Evolutionary conservation across 2,888 invertebrate species (phyloP).

Genomic region (Cheiracanthium punctorium): DNA sequence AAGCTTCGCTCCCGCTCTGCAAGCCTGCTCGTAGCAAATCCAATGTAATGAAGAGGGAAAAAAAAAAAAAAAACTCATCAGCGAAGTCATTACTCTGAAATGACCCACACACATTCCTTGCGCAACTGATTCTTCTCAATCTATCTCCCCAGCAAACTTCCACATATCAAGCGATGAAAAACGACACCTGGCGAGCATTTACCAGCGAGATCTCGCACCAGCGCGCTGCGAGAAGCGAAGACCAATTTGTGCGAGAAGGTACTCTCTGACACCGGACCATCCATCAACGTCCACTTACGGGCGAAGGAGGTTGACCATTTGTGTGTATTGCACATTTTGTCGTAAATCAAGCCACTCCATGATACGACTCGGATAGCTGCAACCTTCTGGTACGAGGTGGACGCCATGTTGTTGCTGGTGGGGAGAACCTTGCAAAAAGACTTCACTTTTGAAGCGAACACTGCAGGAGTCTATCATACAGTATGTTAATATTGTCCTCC

Average conservation of each 20-base stretch:
- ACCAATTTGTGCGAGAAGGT: constrained; percentile 41
- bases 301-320: constrained; percentile 56
- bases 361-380: constrained; percentile 22
- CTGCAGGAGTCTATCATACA: too few relatives aligned
- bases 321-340: constrained; percentile 60
- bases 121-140: neutral
- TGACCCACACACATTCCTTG: neutral
- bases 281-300: constrained; percentile 54
- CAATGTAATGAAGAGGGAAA: too few relatives aligned
- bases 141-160: neutral
- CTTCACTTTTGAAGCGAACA: too few relatives aligned
- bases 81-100: neutral
- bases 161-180: neutral
- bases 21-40: too few relatives aligned
- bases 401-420: too few relatives aligned
- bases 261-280: constrained; percentile 32
- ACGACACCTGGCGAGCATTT: constrained; percentile 11
- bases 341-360: constrained; percentile 47
- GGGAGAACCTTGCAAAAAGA: too few relatives aligned
- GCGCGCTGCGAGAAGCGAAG: too few relatives aligned
- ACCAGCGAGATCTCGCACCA: constrained; percentile 8
- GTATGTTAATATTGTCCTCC: too few relatives aligned
- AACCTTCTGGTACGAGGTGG: too few relatives aligned
- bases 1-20: too few relatives aligned
- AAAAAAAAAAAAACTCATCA: neutral